Evolutionary conservation across 2,797 vertebrate genomes (phyloP).

Genomic region (Agapornis canus): DNA sequence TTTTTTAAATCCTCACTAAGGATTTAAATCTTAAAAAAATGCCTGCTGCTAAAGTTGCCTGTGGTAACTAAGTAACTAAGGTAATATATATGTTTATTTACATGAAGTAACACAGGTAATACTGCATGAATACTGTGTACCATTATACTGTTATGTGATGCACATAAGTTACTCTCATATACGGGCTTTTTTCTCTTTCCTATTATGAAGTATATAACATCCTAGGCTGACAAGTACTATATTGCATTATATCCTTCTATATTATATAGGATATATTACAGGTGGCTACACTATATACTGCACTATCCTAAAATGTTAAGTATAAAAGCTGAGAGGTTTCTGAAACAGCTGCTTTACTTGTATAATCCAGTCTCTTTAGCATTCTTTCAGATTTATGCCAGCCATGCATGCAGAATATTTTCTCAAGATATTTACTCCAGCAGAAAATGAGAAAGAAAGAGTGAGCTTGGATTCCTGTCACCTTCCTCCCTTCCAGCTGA

Average conservation of each 20-base stretch:
- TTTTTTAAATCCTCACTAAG: constrained; percentile 2
- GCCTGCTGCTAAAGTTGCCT: neutral
- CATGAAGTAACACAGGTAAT: neutral
- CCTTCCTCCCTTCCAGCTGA: neutral
- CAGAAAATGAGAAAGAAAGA: neutral
- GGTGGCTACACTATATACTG: neutral
- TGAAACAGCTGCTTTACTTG: neutral
- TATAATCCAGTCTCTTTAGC: neutral
- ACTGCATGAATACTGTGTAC: neutral
- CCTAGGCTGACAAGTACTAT: neutral
- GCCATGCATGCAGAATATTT: neutral
- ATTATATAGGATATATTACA: neutral
- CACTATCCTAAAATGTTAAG: neutral
- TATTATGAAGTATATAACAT: neutral
- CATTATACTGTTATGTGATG: neutral
- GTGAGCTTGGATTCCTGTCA: neutral
- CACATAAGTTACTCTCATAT: neutral
- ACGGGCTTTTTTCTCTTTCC: neutral
- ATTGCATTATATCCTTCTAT: neutral
- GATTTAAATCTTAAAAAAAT: neutral
- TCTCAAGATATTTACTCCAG: neutral
- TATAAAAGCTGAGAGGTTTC: neutral
- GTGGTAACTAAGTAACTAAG: neutral
- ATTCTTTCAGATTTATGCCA: neutral
- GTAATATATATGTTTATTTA: neutral